These are phyloP conservation scores for Caenorhabditis sp. DNA, from an alignment of 2,888 invertebrate genomes.

Conservation along the genomic window DNA sequence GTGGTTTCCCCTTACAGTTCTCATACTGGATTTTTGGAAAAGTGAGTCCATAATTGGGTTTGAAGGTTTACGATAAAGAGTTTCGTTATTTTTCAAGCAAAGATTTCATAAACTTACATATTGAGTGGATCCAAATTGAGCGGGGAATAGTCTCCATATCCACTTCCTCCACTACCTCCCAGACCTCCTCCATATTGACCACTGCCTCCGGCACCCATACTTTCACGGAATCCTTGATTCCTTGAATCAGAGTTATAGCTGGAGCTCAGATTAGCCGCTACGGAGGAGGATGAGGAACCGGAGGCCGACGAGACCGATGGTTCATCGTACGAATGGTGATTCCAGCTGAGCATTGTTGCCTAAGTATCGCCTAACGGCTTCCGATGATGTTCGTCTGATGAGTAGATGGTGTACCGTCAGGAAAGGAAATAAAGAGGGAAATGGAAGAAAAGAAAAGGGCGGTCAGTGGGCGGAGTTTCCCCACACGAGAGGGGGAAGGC, in stretches of 20 bases:
- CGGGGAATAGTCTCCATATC: conserved; percentile 44
- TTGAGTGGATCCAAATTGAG: conserved; percentile 46
- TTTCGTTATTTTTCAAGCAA: not conserved
- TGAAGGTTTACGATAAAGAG: no score
- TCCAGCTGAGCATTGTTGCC: conserved; percentile 50
- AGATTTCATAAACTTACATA: conserved; percentile 46
- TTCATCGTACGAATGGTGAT: conserved; percentile 45
- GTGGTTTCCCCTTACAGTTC: no score
- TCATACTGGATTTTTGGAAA: no score
- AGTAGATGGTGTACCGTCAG: conserved; percentile 38
- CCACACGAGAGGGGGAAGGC: conserved; percentile 17
- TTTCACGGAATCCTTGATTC: conserved; percentile 18
- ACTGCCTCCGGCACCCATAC: conserved; percentile 38
- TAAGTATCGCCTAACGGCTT: conserved; percentile 35
- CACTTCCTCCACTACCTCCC: conserved; percentile 24
- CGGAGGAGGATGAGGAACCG: conserved; percentile 29
- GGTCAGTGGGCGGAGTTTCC: conserved; percentile 51
- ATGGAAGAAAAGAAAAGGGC: conserved; percentile 49
- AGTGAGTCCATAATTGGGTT: not conserved
- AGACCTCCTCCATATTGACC: conserved; percentile 32
- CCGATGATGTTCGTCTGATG: conserved; percentile 38
- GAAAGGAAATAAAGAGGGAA: conserved; percentile 17
- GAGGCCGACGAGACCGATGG: conserved; percentile 49
- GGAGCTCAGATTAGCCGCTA: conserved; percentile 54
- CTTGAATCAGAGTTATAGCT: conserved; percentile 54